Evolutionary conservation across 1,140 invertebrate genomes (phyloP).

Genomic region (Habropoda laboriosa): DNA sequence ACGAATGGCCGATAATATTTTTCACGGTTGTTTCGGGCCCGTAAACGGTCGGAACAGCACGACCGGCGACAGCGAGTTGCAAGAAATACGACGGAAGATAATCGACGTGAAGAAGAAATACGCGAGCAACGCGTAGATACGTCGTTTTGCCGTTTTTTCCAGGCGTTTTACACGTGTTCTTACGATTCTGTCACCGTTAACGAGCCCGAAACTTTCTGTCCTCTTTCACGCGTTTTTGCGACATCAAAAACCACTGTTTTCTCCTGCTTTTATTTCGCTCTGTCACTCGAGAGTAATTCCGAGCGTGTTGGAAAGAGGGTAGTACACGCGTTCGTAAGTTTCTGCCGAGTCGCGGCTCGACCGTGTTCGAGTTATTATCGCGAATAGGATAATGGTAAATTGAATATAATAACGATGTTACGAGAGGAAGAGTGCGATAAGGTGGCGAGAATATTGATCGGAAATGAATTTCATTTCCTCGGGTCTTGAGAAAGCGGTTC

Average conservation of each 20-base stretch:
- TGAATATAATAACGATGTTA: too few species aligned
- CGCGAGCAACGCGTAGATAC: constrained; percentile 5
- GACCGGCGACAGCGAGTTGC: background rate
- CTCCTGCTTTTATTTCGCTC: too few species aligned
- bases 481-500: background rate
- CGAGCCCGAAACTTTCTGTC: background rate
- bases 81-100: constrained; percentile 54
- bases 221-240: background rate
- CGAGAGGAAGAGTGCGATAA: too few species aligned
- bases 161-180: constrained; percentile 17
- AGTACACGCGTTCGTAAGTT: too few species aligned
- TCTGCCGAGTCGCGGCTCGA: too few species aligned
- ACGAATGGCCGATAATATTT: constrained; percentile 64
- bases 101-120: constrained; percentile 52
- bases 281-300: background rate
- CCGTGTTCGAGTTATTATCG: too few species aligned
- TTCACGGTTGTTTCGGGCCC: constrained; percentile 47
- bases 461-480: background rate
- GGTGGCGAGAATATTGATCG: too few species aligned
- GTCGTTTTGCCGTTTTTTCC: background rate
- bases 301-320: too few species aligned
- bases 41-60: constrained; percentile 32
- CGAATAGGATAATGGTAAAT: too few species aligned
- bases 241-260: background rate
- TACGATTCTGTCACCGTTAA: constrained; percentile 8